A percentile compares a stretch with the other conserved stretches of the same genome.
Conservation (phyloP, 2,797 vertebrate species). For the Menidia menidia region DNA sequence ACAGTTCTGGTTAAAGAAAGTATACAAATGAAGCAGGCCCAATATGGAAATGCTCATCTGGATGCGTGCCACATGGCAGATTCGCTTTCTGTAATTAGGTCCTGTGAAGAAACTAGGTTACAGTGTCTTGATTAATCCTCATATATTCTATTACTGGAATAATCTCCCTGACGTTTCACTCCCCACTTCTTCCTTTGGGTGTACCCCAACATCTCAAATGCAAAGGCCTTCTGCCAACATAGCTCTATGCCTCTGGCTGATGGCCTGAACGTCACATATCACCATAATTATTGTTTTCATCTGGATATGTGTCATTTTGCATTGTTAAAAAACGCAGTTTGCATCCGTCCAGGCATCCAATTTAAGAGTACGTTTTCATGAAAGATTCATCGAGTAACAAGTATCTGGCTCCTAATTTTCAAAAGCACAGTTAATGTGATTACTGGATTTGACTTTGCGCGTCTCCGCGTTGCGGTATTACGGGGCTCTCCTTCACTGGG, state of each 20-base stretch:
- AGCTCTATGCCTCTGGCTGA: constrained; percentile 3
- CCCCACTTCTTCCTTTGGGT: constrained; percentile 43
- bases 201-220: constrained; percentile 20
- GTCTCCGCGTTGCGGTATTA: constrained; percentile 15
- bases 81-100: constrained; percentile 53
- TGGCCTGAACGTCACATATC: constrained; percentile 1
- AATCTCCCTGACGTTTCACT: constrained; percentile 51
- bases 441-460: constrained; percentile 32
- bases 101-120: constrained; percentile 54
- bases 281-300: constrained; percentile 19
- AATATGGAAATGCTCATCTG: constrained; percentile 30
- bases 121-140: constrained; percentile 62
- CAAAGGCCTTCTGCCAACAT: constrained; percentile 38
- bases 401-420: constrained; percentile 10
- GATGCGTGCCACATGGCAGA: constrained; percentile 39
- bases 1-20: constrained; percentile 18
- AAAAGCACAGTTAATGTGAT: constrained; percentile 48
- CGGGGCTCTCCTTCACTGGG: constrained; percentile 28
- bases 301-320: constrained; percentile 6
- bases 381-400: constrained; percentile 11
- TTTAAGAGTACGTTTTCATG: neutral
- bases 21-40: constrained; percentile 22
- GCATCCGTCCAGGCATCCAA: neutral
- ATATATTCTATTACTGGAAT: constrained; percentile 61
- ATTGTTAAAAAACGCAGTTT: constrained; percentile 12